These are phyloP conservation scores for Lucifuga dentata DNA, from an alignment of 2,113 vertebrate genomes.

Conservation along the genomic window DNA sequence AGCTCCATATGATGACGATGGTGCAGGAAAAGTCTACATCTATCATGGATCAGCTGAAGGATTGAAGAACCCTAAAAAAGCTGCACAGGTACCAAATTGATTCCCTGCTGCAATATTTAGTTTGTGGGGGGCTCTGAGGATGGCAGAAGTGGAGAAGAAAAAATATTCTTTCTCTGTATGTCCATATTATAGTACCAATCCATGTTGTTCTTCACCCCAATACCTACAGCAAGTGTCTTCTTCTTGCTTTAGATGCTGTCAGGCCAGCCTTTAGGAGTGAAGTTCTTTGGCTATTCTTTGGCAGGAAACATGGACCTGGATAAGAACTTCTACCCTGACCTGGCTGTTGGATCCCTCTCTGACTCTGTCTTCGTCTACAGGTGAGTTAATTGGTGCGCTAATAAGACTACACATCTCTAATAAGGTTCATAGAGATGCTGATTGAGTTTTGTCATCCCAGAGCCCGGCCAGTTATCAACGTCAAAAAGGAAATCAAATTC, in stretches of 20 bases:
- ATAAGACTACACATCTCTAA: neutral
- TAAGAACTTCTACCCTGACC: constrained; percentile 91
- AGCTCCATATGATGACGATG: constrained; percentile 87
- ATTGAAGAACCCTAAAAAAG: constrained; percentile 77
- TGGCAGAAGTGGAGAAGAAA: too few species aligned
- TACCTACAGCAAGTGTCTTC: neutral
- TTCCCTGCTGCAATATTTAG: too few species aligned
- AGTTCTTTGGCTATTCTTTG: constrained; percentile 93
- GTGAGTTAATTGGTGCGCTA: constrained; percentile 25
- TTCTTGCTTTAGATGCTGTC: constrained; percentile 82
- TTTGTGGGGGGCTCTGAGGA: too few species aligned
- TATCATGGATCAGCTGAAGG: constrained; percentile 87
- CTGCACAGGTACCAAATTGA: constrained; percentile 82
- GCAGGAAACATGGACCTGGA: constrained; percentile 97
- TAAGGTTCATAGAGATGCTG: neutral
- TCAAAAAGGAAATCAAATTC: constrained; percentile 86
- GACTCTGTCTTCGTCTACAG: constrained; percentile 85
- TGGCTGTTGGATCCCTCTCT: constrained; percentile 94
- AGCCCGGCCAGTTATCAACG: constrained; percentile 89
- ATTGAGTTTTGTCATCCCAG: constrained; percentile 72
- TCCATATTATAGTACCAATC: too few species aligned
- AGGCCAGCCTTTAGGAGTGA: constrained; percentile 68
- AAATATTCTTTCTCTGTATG: too few species aligned
- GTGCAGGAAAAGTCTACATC: constrained; percentile 88
- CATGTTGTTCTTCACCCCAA: neutral